Base-by-base conservation (phyloP, 2,888 invertebrate species). In the Nomada fabriciana region DNA sequence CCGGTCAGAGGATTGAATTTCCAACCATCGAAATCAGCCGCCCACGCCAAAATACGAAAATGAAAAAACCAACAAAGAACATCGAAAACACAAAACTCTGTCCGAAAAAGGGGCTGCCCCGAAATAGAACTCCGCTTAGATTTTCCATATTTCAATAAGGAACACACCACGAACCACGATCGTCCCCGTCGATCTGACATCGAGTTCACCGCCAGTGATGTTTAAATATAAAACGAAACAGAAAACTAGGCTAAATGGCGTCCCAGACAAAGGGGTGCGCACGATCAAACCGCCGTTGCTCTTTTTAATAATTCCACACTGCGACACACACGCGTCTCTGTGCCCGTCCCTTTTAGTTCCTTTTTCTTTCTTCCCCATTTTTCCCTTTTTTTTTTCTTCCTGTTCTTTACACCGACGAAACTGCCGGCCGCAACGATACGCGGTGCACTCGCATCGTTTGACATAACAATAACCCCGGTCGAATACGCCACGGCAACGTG, bases 401-500 rank as follows among this genome's bases (percentile, higher is more conserved):
- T n/a, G 3, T 10, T 67, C 18, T 18, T 25, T 20, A 7, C 23
- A 18, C 1, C 23, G 57, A 25, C n/a, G 36, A 69, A 59, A 57
- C 43, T 42, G n/a, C 15, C 10, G 18, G 47, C 25, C 20, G 52
- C 59, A 53, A 20, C 29, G 47, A 73, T 59, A 67, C 29, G 63
- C 60, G 53, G 63, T 65, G 77, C 61, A 82, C 59, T 85, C 73
- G 70, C 70, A 23, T 73, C 76, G 75, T 73, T 84, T 84, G 77
- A 84, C 87, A 60, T 70, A 78, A 86, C 80, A 84, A 86, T 81
- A 83, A 76, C 73, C 60, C 25, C 50, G 42, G 53, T 59, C 55
- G 70, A 67, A 71, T 81, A 71, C 76, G 64, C 50, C 53, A n/a
- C 42, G 53, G n/a, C 36, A 52, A 47, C 47, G 18, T 25, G 43